Evolutionary conservation across 2,113 vertebrate genomes (phyloP), one percentile per base, ranked within the genome.

Genomic region (Sphaerodactylus townsendi): DNA sequence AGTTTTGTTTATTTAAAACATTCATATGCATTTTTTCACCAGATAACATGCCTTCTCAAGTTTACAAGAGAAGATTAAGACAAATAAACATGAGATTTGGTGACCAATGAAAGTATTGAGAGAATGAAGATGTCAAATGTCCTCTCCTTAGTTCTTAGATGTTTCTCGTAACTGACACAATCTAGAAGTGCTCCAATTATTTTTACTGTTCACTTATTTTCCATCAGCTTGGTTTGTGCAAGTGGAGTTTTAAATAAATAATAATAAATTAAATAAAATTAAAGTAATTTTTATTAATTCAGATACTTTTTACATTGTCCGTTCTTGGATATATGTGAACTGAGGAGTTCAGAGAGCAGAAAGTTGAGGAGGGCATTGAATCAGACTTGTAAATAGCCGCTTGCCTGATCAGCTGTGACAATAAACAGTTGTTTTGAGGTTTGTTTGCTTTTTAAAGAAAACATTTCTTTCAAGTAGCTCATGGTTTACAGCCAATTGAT

Each of bases 181-280:
- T 64, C 35, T 39, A 50, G 85, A 81, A 66, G 14, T n/a, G 75
- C 0, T 1, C n/a, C n/a, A 1, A 68, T 85, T 70, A 10, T 66
- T 71, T 48, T 53, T 77, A 14, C 79, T 46, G 17, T 25, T 10
- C 90, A 10, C 62, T 62, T n/a, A 10, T 64, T 90, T 79, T 59
- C 8, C 15, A 25, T 56, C 73, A n/a, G 3, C 11, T 77, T 82
- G 62, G 44, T 21, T 53, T 53, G 2, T 37, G 25, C 8, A 81
- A 83, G 56, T 41, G 81, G 11, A 76, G 77, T 17, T 53, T 53
- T 17, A 53, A 53, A 53, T 53, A 17, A 53, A 53, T 17, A 53
- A 17, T 53, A 17, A 53, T 53, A 53, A 53, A 53, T 14, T 14
- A 53, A 53, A 53, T 14, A 3, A 17, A 48, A 39, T 59, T 80